phyloP scores from a whole-genome alignment of 53 echinoderm and acorn worm genomes.

The Holothuria scabra region DNA sequence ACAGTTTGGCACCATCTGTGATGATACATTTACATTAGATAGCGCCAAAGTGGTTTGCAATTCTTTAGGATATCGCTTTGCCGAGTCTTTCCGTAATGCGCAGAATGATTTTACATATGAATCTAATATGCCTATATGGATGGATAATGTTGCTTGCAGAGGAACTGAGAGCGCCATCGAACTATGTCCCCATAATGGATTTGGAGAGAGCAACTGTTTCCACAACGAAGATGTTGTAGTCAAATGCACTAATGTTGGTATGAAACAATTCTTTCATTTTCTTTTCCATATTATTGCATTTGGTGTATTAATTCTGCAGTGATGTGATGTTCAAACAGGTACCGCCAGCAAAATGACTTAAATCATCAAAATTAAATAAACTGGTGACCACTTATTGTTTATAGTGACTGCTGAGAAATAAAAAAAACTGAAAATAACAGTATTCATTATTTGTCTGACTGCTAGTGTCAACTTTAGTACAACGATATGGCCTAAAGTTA shows the following conservation, averaged over 20 bases:
- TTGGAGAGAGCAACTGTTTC: slow-evolving; percentile 9
- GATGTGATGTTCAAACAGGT: too few species aligned
- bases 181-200: slow-evolving; percentile 6
- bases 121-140: slow-evolving; percentile 5
- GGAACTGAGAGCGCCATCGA: slow-evolving; percentile 29
- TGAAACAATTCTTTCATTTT: not conserved
- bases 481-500: too few species aligned
- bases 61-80: not conserved
- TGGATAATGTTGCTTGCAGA: slow-evolving; percentile 38
- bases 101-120: not conserved
- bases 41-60: slow-evolving; percentile 24
- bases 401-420: too few species aligned
- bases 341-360: too few species aligned
- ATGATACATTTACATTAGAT: slow-evolving; percentile 18
- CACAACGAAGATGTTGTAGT: slow-evolving; percentile 27
- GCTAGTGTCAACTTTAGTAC: too few species aligned
- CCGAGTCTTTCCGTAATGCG: slow-evolving; percentile 18
- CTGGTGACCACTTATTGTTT: too few species aligned
- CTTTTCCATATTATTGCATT: too few species aligned
- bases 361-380: too few species aligned
- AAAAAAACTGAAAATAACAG: too few species aligned
- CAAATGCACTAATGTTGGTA: slow-evolving; percentile 31
- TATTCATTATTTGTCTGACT: too few species aligned
- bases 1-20: slow-evolving; percentile 36
- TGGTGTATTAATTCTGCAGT: too few species aligned